These are phyloP conservation scores for Cephalotes varians DNA, from an alignment of 2,888 invertebrate genomes.

Conservation along the genomic window DNA sequence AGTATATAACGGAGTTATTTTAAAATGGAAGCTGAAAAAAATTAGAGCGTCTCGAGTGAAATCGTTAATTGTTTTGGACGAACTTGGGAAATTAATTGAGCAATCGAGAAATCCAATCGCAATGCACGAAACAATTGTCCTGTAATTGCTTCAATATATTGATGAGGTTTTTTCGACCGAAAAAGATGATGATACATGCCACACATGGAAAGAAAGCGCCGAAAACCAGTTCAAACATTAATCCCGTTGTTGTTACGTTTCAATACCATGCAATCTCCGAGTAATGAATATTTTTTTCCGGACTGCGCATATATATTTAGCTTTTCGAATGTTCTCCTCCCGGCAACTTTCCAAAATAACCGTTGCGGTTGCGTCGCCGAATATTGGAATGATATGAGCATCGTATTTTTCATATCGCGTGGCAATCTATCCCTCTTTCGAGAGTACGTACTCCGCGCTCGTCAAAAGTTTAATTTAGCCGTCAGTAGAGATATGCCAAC, in stretches of 20 bases:
- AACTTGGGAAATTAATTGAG: constrained; percentile 33
- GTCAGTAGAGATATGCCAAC: constrained; percentile 36
- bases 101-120: constrained; percentile 39
- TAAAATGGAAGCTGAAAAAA: constrained; percentile 30
- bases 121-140: constrained; percentile 25
- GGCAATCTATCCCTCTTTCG: constrained; percentile 54
- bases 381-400: constrained; percentile 68
- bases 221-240: constrained; percentile 65
- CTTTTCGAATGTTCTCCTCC: constrained; percentile 64
- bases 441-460: constrained; percentile 33
- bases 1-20: constrained; percentile 40
- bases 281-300: constrained; percentile 72
- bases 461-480: constrained; percentile 70
- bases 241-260: constrained; percentile 52
- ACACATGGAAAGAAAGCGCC: constrained; percentile 40
- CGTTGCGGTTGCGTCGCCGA: constrained; percentile 57
- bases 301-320: background rate
- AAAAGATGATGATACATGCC: constrained; percentile 23
- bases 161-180: constrained; percentile 40
- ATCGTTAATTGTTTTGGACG: constrained; percentile 34
- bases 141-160: constrained; percentile 42
- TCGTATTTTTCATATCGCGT: constrained; percentile 70
- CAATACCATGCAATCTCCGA: constrained; percentile 60
- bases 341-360: constrained; percentile 72
- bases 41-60: constrained; percentile 38